Evolutionary conservation across 2,113 vertebrate genomes (phyloP), one percentile per base, ranked within the genome.

Genomic region (Murina feae): DNA sequence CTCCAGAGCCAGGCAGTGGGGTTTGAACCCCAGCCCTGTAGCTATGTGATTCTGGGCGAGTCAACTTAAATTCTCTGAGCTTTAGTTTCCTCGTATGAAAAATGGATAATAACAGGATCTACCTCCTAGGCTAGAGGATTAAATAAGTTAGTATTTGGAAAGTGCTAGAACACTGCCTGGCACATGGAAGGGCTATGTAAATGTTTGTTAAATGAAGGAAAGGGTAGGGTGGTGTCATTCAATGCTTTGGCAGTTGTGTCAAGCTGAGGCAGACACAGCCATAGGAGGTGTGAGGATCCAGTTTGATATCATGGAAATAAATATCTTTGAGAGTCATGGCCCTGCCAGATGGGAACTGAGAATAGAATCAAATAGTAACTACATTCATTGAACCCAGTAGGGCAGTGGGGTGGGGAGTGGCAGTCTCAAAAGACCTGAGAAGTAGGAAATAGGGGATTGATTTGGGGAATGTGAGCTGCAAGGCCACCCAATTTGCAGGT

Each of bases 171-270:
- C n/a, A 80, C 25, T 6, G 5, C 75, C 75, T 81, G 69, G n/a
- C 8, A 44, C 51, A 12, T 14, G 68, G 58, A 82, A 90, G 35
- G 35, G 76, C 87, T n/a, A 16, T 32, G 82, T 75, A 28, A 93
- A 76, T 75, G 51, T 83, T 83, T 83, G 78, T 69, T 95, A 66
- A 74, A 74, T 47, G 90, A 82, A 90, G 39, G 68, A 55, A 75
- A 89, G 32, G 55, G 47, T 39, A 55, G 47, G 18, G 58, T 23
- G 10, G 39, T 75, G n/a, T 79, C 35, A 20, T 35, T 84, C 53
- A n/a, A 65, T 6, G 65, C 65, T 65, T 66, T 66, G 80, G 63
- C 44, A 47, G 18, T 21, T 49, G 47, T 66, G 55, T 80, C 37
- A 39, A 2, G 28, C 72, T 86, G 65, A 79, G 63, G 47, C 90